A percentile compares a stretch with the other conserved stretches of the same genome.
phyloP scores from a whole-genome alignment of 2,888 invertebrate genomes.

The Chloromyia formosa region DNA sequence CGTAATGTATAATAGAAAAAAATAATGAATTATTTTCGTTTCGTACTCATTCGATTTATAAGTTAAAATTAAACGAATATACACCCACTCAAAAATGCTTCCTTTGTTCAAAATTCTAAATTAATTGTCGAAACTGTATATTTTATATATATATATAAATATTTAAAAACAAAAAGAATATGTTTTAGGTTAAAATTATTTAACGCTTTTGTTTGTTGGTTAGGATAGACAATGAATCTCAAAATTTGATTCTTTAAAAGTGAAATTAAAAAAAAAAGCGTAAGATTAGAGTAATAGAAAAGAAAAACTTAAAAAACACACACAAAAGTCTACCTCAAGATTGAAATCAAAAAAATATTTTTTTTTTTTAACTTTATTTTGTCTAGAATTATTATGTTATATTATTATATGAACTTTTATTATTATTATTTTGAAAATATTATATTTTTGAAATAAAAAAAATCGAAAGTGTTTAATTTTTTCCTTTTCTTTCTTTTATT shows the following conservation, averaged over 20 bases:
- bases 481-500: too few relatives aligned
- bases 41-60: neutral
- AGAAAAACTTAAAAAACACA: neutral
- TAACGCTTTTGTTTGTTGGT: constrained; percentile 5
- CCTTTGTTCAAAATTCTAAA: neutral
- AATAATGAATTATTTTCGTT: neutral
- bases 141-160: neutral
- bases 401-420: constrained; percentile 26
- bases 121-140: neutral
- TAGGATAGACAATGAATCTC: too few relatives aligned
- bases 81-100: neutral
- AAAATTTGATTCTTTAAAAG: neutral
- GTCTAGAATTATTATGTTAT: constrained; percentile 26
- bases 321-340: constrained; percentile 36
- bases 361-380: constrained; percentile 28
- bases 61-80: too few relatives aligned
- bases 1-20: neutral
- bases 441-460: constrained; percentile 33
- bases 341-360: constrained; percentile 17
- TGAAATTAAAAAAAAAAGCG: neutral
- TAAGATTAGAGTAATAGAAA: constrained; percentile 14
- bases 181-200: neutral
- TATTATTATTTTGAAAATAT: constrained; percentile 38
- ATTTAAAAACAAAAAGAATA: neutral
- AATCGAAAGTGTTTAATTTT: constrained; percentile 24